Evolutionary conservation across 1,140 invertebrate genomes (phyloP), one percentile per base, ranked within the genome.

Genomic region (Papilio dardanus): DNA sequence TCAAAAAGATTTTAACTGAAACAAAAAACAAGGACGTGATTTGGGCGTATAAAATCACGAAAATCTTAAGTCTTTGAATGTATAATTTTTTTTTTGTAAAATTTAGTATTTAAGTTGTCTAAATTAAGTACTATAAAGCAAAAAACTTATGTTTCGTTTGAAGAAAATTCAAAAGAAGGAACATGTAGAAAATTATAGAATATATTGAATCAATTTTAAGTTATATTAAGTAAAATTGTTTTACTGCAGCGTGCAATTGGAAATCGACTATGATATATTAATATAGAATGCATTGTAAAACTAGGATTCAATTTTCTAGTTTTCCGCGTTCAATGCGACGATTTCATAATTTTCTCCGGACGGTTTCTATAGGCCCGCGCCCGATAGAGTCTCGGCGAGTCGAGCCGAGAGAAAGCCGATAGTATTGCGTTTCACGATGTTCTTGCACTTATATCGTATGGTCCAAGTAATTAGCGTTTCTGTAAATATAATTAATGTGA

Each of bases 281-380:
- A 67, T 67, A 67, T 67, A 37, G 30, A 33, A 67, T 31, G 16
- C 65, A 35, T 67, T 67, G 35, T 67, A 67, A 31, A 37, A 19
- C 30, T 67, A 67, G 65, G 65, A 67, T 67, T 67, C 31, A 35
- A 67, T 67, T 67, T 33, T 67, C 30, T 67, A 31, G 65, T 67
- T 67, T 67, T 33, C 65, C 40, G 54, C 54, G 10, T 62, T 62
- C 54, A 62, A 28, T 62, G 24, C 54, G 54, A 62, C 79, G 78
- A 84, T 88, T 87, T 87, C 81, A 89, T 89, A 89, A 89, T 91
- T 89, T 86, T 91, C 87, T 84, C 84, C 81, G 77, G 77, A 78
- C 77, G 79, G 81, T 88, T 88, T 89, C 85, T 87, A 86, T 83
- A 81, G 83, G 83, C 81, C 80, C 86, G 84, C 74, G 77, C 40